Evolutionary conservation across 2,888 invertebrate genomes (phyloP), one percentile per base, ranked within the genome.

Genomic region (Acrobasis consociella): DNA sequence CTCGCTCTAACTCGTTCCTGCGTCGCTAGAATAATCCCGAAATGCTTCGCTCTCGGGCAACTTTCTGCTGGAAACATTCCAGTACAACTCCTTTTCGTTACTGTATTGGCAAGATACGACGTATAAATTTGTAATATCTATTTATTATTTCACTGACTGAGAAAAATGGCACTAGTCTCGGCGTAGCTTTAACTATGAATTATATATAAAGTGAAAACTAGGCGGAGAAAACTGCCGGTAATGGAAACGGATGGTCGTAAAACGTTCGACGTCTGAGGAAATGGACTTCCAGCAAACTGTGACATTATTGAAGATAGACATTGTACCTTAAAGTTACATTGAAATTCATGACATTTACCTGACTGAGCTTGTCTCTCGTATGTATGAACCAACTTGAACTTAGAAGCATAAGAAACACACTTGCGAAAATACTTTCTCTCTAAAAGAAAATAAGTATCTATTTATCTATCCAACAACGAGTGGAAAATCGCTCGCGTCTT

Each of bases 1-100:
- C 3, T 22, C 22, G 1, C 22, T 3, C 22, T 5, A 31, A 31
- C 31, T 7, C 46, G 5, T 46, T 11, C 5, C n/a, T 46, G 13
- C 46, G 46, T 46, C 46, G 13, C 13, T 46, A 13, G n/a, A 11
- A 46, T 72, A 16, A 46, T 51, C 51, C 46, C 16, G 10, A 50
- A 56, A 58, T 60, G 49, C 58, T 58, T 60, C 60, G 16, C 42
- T 42, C 37, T 39, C 17, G 22, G 49, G 11, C 53, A 49, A 31
- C n/a, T 60, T 60, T 63, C 59, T 38, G 17, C 22, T 50, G 46
- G 17, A 59, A 59, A 31, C 38, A 50, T 38, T 59, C 38, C 49
- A 49, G 59, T 59, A 0, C 31, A 9, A 49, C 50, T 11, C 16
- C 13, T 49, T 50, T n/a, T 5, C 56, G 17, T 56, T 56, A 56